Conservation (phyloP, 2,113 vertebrate species). For the Synchiropus splendidus region DNA sequence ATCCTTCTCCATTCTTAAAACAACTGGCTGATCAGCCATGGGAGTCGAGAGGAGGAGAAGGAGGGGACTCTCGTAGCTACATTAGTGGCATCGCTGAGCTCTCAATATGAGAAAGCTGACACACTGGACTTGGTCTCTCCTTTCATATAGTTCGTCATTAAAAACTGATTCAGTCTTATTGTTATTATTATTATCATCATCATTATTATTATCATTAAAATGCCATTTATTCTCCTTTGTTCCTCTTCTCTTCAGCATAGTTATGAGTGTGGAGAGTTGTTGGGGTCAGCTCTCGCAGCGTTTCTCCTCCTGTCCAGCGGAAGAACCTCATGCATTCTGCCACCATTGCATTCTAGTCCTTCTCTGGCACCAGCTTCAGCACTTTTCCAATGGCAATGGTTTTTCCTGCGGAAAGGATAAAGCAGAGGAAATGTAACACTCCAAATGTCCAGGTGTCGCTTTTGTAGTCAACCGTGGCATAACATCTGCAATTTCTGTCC, state of each 20-base stretch:
- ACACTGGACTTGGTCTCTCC: constrained; percentile 80
- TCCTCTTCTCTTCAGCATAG: constrained; percentile 58
- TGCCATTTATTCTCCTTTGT: constrained; percentile 33
- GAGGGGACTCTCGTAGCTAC: constrained; percentile 65
- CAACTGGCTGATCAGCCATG: constrained; percentile 42
- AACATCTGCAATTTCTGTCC: too few species aligned
- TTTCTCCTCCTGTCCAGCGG: constrained; percentile 78
- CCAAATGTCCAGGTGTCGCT: too few species aligned
- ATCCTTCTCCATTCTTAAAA: constrained; percentile 58
- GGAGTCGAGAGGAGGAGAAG: constrained; percentile 26
- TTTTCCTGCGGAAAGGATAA: constrained; percentile 76
- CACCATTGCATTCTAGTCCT: constrained; percentile 82
- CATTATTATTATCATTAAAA: constrained; percentile 26
- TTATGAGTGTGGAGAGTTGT: constrained; percentile 80
- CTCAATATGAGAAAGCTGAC: constrained; percentile 99
- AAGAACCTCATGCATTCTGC: constrained; percentile 63
- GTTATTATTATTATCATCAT: constrained; percentile 30
- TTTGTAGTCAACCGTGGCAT: too few species aligned
- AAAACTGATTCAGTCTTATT: constrained; percentile 66
- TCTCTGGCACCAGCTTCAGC: constrained; percentile 98
- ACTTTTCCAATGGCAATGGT: constrained; percentile 99
- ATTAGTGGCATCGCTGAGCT: constrained; percentile 98
- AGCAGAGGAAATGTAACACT: not conserved
- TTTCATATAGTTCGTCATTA: constrained; percentile 60
- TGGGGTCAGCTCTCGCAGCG: constrained; percentile 81